Base-by-base conservation (phyloP, 2,113 vertebrate genomes). In the Muntiacus reevesi region DNA sequence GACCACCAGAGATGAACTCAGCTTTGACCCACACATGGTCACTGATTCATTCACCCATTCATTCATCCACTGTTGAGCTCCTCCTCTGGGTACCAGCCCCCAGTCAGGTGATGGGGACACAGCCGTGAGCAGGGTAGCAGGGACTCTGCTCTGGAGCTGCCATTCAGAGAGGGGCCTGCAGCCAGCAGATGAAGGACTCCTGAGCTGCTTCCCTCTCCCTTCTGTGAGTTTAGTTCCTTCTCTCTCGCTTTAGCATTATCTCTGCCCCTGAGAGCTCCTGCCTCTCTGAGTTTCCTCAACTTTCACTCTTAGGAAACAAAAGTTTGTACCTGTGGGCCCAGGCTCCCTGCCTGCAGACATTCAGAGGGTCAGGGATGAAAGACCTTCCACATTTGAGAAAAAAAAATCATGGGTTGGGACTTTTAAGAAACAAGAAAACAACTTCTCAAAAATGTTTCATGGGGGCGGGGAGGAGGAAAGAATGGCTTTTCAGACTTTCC, bases 391-490 rank as follows among this genome's bases (percentile, higher is more conserved):
- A 89, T 79, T 17, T 11, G 74, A 45, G 50, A 17, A 33, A 60
- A 76, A 87, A 40, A 84, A 50, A 67, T 13, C 28, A 50, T 60
- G 59, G 76, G 16, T 64, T 94, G 87, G 78, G 27, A 71, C 89
- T 52, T 95, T 23, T 9, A 52, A 81, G 74, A 90, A 71, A 54
- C 17, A 83, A 96, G 82, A 95, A 97, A 83, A 95, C 57, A 95
- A 59, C 76, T 79, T 94, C 52, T 91, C 91, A 94, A 59, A 90
- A 60, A 89, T 81, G 74, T 87, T 82, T 64, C n/a, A 7, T 6
- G 43, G 16, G 30, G 0, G 14, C 1, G 5, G 7, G 14, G 12
- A 40, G 47, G 12, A 50, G 47, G 5, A 3, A 47, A 33, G 71
- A 87, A 67, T 87, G 59, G 12, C 52, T 62, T 97, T 94, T 96